Evolutionary conservation across 1,140 invertebrate species (phyloP).

Genomic region (Diachasmimorpha longicaudata): DNA sequence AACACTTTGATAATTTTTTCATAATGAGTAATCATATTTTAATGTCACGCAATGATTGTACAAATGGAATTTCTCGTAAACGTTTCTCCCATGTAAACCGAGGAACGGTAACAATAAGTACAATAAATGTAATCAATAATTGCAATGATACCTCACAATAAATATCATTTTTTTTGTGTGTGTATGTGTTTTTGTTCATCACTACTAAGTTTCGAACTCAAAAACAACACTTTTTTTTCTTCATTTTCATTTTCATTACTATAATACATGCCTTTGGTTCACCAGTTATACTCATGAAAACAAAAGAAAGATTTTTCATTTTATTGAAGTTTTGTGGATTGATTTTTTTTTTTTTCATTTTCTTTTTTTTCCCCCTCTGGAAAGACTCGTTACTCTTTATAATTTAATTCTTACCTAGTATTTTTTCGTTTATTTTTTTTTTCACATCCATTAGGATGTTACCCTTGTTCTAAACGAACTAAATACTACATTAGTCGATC

Average conservation of each 20-base stretch:
- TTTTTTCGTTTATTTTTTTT: slow-evolving; percentile 24
- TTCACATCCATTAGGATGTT: slow-evolving; percentile 3
- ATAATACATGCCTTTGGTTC: slow-evolving; percentile 30
- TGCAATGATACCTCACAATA: slow-evolving; percentile 28
- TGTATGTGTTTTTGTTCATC: slow-evolving; percentile 14
- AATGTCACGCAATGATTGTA: slow-evolving; percentile 64
- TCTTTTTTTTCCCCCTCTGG: slow-evolving; percentile 13
- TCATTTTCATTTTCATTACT: slow-evolving; percentile 21
- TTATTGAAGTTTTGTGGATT: slow-evolving; percentile 3
- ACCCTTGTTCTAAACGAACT: slow-evolving; percentile 16
- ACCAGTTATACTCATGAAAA: slow-evolving; percentile 22
- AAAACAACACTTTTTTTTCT: slow-evolving; percentile 22
- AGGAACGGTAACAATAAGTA: slow-evolving; percentile 62
- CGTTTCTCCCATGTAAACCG: slow-evolving; percentile 52
- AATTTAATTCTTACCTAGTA: slow-evolving; percentile 15
- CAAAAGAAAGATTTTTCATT: slow-evolving; percentile 19
- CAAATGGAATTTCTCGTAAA: slow-evolving; percentile 62
- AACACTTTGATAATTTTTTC: slow-evolving; percentile 28
- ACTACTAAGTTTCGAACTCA: slow-evolving; percentile 29
- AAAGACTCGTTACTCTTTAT: slow-evolving; percentile 20
- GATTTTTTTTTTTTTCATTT: slow-evolving; percentile 8
- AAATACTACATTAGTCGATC: slow-evolving; percentile 13
- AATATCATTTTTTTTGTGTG: slow-evolving; percentile 28
- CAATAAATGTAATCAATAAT: slow-evolving; percentile 49
- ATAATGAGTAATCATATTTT: slow-evolving; percentile 64